phyloP scores from a whole-genome alignment of 2,888 invertebrate species.

The Archips crataeganus region DNA sequence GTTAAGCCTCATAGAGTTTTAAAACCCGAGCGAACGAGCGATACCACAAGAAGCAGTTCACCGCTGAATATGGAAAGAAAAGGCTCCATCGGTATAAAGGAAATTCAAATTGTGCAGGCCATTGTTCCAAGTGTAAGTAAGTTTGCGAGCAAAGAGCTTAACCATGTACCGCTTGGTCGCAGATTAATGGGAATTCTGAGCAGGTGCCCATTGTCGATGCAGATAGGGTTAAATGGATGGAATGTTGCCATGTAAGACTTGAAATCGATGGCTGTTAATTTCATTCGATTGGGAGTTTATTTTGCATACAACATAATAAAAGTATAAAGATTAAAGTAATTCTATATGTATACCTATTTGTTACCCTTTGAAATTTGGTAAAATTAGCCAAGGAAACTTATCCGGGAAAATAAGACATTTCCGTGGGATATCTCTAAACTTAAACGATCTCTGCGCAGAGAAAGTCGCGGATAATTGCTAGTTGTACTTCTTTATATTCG shows the following conservation, averaged over 20 bases:
- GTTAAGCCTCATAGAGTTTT: neutral
- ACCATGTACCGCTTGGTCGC: conserved; percentile 64
- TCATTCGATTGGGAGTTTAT: neutral
- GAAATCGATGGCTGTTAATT: neutral
- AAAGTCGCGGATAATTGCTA: too few relatives aligned
- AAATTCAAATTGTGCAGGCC: conserved; percentile 71
- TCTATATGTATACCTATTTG: too few relatives aligned
- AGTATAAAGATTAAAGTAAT: too few relatives aligned
- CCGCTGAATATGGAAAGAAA: conserved; percentile 66
- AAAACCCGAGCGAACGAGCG: conserved; percentile 41
- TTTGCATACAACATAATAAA: too few relatives aligned
- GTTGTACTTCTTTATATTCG: too few relatives aligned
- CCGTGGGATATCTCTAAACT: too few relatives aligned
- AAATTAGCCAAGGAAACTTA: too few relatives aligned
- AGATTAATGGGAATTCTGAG: conserved; percentile 57
- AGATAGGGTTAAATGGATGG: conserved; percentile 12
- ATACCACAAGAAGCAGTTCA: conserved; percentile 50
- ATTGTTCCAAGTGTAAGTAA: conserved; percentile 64
- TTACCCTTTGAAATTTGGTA: too few relatives aligned
- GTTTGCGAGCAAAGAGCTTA: conserved; percentile 64
- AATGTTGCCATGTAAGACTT: conserved; percentile 2
- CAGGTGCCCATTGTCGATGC: conserved; percentile 14
- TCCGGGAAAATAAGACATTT: too few relatives aligned
- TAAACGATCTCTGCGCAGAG: too few relatives aligned
- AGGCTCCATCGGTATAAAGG: conserved; percentile 56